A percentile compares a stretch with the other conserved stretches of the same genome.
Evolutionary conservation across 2,113 vertebrate species (phyloP).

Genomic region (Colaptes auratus): DNA sequence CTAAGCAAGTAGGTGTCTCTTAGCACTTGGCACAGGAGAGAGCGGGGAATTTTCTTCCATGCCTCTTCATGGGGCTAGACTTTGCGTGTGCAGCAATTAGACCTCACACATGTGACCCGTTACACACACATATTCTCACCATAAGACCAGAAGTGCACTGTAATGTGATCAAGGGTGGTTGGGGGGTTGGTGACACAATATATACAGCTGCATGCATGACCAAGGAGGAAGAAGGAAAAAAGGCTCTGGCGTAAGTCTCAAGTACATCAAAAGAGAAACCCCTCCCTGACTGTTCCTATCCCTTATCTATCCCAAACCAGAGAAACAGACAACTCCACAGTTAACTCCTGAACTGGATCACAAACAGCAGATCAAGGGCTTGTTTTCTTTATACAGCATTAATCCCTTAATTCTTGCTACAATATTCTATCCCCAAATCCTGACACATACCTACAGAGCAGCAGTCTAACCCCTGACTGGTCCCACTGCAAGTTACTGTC

Average conservation of each 20-base stretch:
- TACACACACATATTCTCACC: not conserved
- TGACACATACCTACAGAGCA: fast-evolving
- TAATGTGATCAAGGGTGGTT: not conserved
- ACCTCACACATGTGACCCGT: not conserved
- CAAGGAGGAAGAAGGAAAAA: not conserved
- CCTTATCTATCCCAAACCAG: not conserved
- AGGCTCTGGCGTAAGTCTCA: not conserved
- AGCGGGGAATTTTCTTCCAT: not conserved
- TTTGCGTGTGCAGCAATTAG: not conserved
- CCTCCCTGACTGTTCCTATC: not conserved
- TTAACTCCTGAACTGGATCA: not conserved
- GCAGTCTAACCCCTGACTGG: not conserved
- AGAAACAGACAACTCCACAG: not conserved
- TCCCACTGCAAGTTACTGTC: not conserved
- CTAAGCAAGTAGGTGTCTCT: not conserved
- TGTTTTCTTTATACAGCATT: not conserved
- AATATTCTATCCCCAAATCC: not conserved
- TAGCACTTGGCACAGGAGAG: fast-evolving
- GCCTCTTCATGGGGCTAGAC: not conserved
- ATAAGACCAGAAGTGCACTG: not conserved
- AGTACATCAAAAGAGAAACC: not conserved
- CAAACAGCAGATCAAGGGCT: not conserved
- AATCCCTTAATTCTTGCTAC: not conserved
- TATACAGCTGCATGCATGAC: not conserved
- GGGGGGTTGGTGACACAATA: not conserved